These are phyloP conservation scores for Odontesthes bonariensis DNA, from an alignment of 2,113 vertebrate genomes.

Conservation along the genomic window DNA sequence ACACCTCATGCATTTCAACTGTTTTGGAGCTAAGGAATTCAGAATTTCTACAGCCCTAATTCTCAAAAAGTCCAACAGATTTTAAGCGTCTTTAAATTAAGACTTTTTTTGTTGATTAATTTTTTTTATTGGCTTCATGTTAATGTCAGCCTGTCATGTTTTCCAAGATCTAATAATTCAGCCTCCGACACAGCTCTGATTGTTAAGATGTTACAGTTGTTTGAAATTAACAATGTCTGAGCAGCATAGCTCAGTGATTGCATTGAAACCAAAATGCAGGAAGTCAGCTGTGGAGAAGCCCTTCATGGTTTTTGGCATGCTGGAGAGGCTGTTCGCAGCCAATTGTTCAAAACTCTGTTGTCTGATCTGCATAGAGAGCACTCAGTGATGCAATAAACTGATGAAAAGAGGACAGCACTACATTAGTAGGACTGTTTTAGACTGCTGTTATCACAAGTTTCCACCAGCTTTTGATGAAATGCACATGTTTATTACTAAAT, in stretches of 20 bases:
- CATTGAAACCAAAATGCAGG: constrained; percentile 62
- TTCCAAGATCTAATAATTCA: constrained; percentile 45
- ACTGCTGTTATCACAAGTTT: constrained; percentile 33
- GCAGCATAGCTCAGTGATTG: constrained; percentile 53
- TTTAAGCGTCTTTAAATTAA: background rate
- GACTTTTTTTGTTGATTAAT: constrained; percentile 9
- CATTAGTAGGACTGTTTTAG: constrained; percentile 25
- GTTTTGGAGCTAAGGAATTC: background rate
- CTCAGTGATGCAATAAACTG: constrained; percentile 38
- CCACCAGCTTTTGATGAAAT: constrained; percentile 15
- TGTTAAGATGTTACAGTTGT: constrained; percentile 67
- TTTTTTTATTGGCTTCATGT: constrained; percentile 9
- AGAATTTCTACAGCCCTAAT: background rate
- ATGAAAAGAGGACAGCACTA: constrained; percentile 43
- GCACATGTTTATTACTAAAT: too few species aligned
- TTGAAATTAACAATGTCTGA: constrained; percentile 65
- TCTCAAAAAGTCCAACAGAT: too few species aligned
- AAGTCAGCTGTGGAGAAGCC: constrained; percentile 70
- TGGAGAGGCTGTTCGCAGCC: constrained; percentile 39
- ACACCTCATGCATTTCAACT: too few species aligned
- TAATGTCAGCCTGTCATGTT: constrained; percentile 31
- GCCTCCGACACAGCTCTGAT: constrained; percentile 47
- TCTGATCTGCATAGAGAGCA: constrained; percentile 50
- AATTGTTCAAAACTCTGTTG: constrained; percentile 54
- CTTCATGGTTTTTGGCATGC: constrained; percentile 53